Base-by-base conservation (phyloP, 2,888 invertebrate genomes). In the Kryphioiulus occultus region DNA sequence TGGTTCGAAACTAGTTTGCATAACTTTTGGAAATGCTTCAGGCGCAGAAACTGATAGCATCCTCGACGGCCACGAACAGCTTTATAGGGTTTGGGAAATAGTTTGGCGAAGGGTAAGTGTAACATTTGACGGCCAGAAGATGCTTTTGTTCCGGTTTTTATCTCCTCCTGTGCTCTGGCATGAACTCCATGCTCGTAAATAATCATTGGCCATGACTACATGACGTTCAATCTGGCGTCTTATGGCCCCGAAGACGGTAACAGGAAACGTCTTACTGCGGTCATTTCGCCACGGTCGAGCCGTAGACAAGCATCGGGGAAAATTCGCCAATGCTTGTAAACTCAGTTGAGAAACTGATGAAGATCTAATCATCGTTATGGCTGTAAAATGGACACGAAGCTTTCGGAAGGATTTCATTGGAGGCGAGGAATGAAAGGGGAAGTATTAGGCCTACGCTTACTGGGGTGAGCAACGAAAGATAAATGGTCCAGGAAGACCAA, bases 91-190 rank as follows among this genome's bases (percentile, higher is more conserved):
- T 59, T 4, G 59, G 59, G 59, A 59, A 59, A 59, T 59, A 59
- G 59, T 59, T 59, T 59, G 19, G 22, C 59, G n/a, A 59, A n/a
- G 22, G 17, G 59, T 47, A 12, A 35, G 10, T 10, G 47, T n/a
- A 59, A 59, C n/a, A 59, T 59, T n/a, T n/a, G 59, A 59, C 59
- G 59, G 59, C 59, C 0, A 19, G 59, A 59, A 59, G 59, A 59
- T 59, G 59, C 59, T n/a, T 59, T 59, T 59, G 59, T 59, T 59
- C 59, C 59, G 59, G 59, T 59, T 59, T 59, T 59, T 59, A 59
- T 59, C 59, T 59, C 59, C 59, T 59, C n/a, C 59, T 59, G 22
- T 59, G 59, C 59, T 59, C 59, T 19, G n/a, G n/a, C 22, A 59
- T 59, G 59, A 59, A 59, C 59, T 59, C 59, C 59, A n/a, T n/a